Evolutionary conservation across 2,888 invertebrate genomes (phyloP), one percentile per base, ranked within the genome.

Genomic region (Corbicula japonica): DNA sequence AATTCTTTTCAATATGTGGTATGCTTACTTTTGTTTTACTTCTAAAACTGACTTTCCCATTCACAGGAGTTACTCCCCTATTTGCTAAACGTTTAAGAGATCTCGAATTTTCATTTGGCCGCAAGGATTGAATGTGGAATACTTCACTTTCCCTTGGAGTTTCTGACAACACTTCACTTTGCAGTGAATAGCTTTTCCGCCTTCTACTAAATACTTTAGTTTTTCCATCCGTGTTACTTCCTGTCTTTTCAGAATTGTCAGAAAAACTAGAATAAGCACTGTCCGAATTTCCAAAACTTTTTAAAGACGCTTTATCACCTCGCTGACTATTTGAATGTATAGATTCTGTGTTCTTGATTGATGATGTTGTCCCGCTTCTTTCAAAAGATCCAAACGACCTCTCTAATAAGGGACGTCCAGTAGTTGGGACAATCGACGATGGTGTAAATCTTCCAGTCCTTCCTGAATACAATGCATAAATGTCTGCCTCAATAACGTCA

Each of bases 221-320:
- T 58, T 72, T 83, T 18, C 61, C 41, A 26, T 60, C 63, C 38
- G 73, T 46, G 38, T 61, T 65, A 30, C 70, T 61, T 18, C 76
- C 54, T 18, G 87, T 69, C 8, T 83, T 76, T 38, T 86, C 86
- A 4, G 88, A 86, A 52, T 86, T 88, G 26, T 89, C 88, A 32
- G 89, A 89, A 61, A 83, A 86, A 63, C 88, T 88, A n/a, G 90
- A 90, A 61, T 90, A 82, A 60, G 86, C 91, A 85, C 90, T 90
- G 73, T 91, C 91, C 3, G 87, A 87, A 44, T 83, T 84, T 23
- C 82, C 79, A 60, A 84, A 87, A 61, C 84, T 86, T 63, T 87
- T 87, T 10, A 80, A 79, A 18, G 85, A 86, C n/a, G 70, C 68
- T 70, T 86, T 88, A 18, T 86, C 84, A 18, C 62, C 54, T 48